Evolutionary conservation across 2,797 vertebrate species (phyloP).

Genomic region (Cynopterus sphinx): DNA sequence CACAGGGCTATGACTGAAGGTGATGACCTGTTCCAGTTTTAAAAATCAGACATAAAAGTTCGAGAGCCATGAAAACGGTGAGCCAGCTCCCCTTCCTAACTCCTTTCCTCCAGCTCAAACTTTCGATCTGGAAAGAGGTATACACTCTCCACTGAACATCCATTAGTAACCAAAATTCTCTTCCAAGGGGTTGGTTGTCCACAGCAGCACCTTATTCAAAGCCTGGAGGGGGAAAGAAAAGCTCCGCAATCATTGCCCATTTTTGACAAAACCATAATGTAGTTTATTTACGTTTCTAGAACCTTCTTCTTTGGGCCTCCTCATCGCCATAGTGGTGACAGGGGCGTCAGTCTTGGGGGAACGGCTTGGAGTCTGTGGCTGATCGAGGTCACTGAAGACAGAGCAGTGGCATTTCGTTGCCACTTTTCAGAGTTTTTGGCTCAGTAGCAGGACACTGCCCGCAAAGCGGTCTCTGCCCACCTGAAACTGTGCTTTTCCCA

Average conservation of each 20-base stretch:
- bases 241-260: background rate
- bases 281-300: background rate
- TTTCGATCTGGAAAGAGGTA: background rate
- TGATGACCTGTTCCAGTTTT: background rate
- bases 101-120: background rate
- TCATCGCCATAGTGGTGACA: too few relatives aligned
- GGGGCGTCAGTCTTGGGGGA: background rate
- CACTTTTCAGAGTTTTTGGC: background rate
- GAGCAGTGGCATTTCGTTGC: fast-evolving
- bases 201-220: background rate
- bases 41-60: background rate
- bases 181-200: background rate
- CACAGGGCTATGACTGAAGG: background rate
- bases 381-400: background rate
- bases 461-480: background rate
- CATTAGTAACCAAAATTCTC: background rate
- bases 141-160: fast-evolving
- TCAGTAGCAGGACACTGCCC: background rate
- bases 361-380: background rate
- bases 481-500: background rate
- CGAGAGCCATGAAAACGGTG: background rate
- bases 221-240: background rate
- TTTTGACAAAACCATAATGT: background rate
- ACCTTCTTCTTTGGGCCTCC: background rate
- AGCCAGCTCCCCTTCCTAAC: background rate